Conservation (phyloP, 2,888 invertebrate genomes). For the Aphidius colemani region DNA sequence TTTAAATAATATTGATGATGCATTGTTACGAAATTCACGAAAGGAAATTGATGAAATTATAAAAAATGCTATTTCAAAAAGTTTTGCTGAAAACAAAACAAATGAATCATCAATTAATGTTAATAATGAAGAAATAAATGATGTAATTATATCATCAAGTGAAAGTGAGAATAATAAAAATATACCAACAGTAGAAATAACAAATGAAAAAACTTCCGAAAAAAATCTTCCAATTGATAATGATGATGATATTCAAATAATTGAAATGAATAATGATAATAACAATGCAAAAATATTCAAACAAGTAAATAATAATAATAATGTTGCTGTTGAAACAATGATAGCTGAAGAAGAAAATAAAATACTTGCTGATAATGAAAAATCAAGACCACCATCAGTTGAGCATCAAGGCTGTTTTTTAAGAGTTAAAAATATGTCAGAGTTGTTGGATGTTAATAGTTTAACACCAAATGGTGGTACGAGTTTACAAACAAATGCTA, state of each 20-base stretch:
- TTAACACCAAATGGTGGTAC: neutral
- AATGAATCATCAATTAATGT: neutral
- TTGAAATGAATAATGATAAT: too few species aligned
- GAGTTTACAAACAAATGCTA: neutral
- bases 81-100: neutral
- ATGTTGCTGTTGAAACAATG: neutral
- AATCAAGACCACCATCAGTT: constrained; percentile 6
- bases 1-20: neutral
- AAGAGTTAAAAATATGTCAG: constrained; percentile 37
- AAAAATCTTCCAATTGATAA: too few species aligned
- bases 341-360: neutral
- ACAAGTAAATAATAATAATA: neutral
- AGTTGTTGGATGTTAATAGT: constrained; percentile 30
- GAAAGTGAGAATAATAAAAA: neutral
- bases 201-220: too few species aligned
- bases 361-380: neutral
- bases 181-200: neutral
- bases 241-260: too few species aligned
- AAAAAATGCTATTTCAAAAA: too few species aligned
- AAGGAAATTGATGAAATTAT: too few species aligned
- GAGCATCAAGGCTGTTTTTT: constrained; percentile 29
- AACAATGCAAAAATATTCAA: neutral
- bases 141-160: neutral
- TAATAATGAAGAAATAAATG: neutral
- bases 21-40: constrained; percentile 3